These are phyloP conservation scores for Macroramphosus scolopax DNA, from an alignment of 2,797 vertebrate genomes.

Conservation along the genomic window DNA sequence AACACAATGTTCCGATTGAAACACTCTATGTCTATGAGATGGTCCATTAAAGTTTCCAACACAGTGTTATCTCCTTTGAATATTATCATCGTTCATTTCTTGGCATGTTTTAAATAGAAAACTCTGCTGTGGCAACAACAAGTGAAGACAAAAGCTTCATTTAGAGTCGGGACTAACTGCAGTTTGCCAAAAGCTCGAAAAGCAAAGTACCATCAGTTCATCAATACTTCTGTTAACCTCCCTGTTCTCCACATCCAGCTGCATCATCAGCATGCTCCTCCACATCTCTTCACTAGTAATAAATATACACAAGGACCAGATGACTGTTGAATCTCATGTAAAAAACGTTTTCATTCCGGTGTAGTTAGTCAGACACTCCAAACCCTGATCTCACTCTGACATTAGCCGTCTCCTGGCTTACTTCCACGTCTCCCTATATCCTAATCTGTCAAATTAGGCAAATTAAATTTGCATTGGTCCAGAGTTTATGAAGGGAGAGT, in stretches of 20 bases:
- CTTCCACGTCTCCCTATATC: neutral
- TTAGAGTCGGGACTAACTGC: no score
- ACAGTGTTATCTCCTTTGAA: no score
- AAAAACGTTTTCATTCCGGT: neutral
- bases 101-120: no score
- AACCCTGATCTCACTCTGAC: neutral
- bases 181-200: no score
- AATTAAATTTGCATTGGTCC: neutral
- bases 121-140: no score
- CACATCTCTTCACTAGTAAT: neutral
- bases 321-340: neutral
- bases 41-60: no score
- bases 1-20: constrained; percentile 25
- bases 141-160: no score
- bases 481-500: constrained; percentile 5
- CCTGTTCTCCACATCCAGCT: no score
- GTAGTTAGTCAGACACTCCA: neutral
- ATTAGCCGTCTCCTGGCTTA: neutral
- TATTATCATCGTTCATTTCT: no score
- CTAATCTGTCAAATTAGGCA: neutral
- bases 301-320: neutral
- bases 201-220: no score
- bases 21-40: no score
- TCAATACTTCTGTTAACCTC: no score
- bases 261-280: neutral